Conservation (phyloP, 2,797 vertebrate species). For the Hirundo rustica region DNA sequence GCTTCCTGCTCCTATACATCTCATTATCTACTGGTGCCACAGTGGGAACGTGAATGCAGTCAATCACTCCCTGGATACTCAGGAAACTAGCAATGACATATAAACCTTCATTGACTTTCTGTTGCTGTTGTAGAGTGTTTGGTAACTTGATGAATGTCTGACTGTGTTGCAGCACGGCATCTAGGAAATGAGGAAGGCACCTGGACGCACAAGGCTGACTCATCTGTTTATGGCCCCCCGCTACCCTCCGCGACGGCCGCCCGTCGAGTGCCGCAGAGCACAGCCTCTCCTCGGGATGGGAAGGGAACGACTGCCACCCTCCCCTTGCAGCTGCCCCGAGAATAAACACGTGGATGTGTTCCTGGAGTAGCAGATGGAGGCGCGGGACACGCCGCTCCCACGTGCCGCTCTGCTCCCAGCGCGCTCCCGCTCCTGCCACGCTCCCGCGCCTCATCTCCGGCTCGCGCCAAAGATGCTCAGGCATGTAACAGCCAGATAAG, state of each 20-base stretch:
- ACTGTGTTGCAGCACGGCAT: slow-evolving; percentile 32
- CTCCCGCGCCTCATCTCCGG: neutral
- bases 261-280: neutral
- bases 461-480: neutral
- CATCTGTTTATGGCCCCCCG: slow-evolving; percentile 35
- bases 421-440: neutral
- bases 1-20: slow-evolving; percentile 58
- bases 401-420: neutral
- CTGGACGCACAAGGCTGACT: slow-evolving; percentile 40
- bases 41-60: slow-evolving; percentile 43
- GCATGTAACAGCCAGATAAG: neutral
- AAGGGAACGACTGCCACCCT: neutral
- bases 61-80: slow-evolving; percentile 60
- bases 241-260: neutral
- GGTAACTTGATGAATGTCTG: slow-evolving; percentile 49
- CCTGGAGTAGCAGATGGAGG: neutral
- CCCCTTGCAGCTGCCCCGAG: neutral
- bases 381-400: rapidly evolving
- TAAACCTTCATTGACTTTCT: slow-evolving; percentile 65
- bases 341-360: neutral
- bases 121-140: slow-evolving; percentile 57
- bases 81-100: slow-evolving; percentile 43
- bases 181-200: slow-evolving; percentile 35
- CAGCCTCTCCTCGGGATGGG: neutral
- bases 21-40: slow-evolving; percentile 69